Evolutionary conservation across 2,888 invertebrate species (phyloP).

Genomic region (Stegophylla sp.): DNA sequence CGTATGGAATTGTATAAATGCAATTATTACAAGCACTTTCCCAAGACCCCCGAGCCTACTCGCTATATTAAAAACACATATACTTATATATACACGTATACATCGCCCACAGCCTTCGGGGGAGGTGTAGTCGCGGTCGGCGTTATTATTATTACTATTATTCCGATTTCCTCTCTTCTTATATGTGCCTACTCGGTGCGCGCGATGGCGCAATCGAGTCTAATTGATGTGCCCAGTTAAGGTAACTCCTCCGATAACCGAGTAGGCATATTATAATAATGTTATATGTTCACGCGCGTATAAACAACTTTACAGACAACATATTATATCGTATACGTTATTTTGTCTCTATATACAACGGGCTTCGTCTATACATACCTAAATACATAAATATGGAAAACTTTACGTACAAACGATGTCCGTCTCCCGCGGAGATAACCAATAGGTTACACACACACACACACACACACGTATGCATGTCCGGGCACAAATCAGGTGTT

Average conservation of each 20-base stretch:
- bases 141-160: neutral
- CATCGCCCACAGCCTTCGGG: conserved; percentile 21
- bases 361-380: neutral
- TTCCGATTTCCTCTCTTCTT: conserved; percentile 26
- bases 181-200: neutral
- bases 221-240: conserved; percentile 48
- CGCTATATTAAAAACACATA: conserved; percentile 13
- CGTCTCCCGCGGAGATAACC: neutral
- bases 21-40: conserved; percentile 49
- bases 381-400: neutral
- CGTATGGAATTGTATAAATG: conserved; percentile 15
- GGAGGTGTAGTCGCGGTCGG: conserved; percentile 4
- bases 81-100: neutral
- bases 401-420: neutral
- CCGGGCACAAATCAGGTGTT: too few species aligned
- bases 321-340: neutral
- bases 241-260: conserved; percentile 34
- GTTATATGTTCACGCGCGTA: neutral
- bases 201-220: conserved; percentile 30
- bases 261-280: conserved; percentile 10
- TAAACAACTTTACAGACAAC: neutral
- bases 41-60: conserved; percentile 47
- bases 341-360: neutral
- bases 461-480: too few species aligned
- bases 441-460: too few species aligned